Percentiles rank a stretch among this genome's conserved stretches.
phyloP scores from a whole-genome alignment of 2,888 invertebrate genomes.

The Chaitophorus viminalis region DNA sequence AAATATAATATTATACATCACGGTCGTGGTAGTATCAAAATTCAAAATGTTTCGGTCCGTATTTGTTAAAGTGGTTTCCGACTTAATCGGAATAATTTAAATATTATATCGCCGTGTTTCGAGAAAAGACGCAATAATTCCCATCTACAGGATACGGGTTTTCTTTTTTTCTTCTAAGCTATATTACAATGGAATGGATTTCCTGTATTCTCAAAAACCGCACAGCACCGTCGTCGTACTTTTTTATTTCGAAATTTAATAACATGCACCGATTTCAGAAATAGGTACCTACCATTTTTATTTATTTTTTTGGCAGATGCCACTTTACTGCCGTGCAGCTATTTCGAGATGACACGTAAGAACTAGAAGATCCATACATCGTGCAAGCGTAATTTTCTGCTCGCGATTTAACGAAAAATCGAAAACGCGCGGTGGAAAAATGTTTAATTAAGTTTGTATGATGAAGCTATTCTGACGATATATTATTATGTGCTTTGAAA shows the following conservation, averaged over 20 bases:
- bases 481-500: neutral
- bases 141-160: no score
- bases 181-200: neutral
- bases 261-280: neutral
- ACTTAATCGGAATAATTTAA: neutral
- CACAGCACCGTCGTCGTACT: neutral
- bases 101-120: constrained; percentile 5
- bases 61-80: neutral
- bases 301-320: neutral
- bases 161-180: neutral
- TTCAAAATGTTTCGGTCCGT: neutral
- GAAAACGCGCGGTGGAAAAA: neutral
- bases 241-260: constrained; percentile 13
- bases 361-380: neutral
- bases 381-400: neutral
- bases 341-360: neutral
- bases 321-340: neutral
- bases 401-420: neutral
- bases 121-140: neutral
- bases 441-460: constrained; percentile 7
- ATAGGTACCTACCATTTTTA: neutral
- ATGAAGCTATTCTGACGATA: neutral
- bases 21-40: neutral
- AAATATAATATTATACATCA: neutral
- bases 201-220: neutral